These are phyloP conservation scores for Nicator chloris DNA, from an alignment of 2,113 vertebrate genomes.

Conservation along the genomic window DNA sequence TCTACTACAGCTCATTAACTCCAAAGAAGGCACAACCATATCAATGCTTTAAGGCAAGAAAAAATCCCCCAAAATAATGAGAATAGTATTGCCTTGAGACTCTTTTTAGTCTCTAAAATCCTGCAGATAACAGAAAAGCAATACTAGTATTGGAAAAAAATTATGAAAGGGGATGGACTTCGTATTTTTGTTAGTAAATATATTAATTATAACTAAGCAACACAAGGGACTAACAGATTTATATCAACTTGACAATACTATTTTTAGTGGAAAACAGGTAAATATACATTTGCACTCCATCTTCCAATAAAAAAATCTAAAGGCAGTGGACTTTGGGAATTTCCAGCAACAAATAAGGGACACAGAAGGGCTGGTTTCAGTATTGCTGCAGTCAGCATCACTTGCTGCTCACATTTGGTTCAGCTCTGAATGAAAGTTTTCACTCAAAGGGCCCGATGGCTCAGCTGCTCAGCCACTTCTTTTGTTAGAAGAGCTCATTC, in stretches of 20 bases:
- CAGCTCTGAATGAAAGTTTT: neutral
- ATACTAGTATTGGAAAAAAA: neutral
- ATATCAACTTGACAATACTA: neutral
- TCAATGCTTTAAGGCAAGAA: neutral
- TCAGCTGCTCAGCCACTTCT: neutral
- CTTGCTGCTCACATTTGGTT: neutral
- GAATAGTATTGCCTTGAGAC: neutral
- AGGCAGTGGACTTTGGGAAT: neutral
- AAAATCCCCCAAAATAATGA: fast-evolving
- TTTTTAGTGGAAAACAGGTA: neutral
- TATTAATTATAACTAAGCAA: neutral
- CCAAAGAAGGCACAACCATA: neutral
- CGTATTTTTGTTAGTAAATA: neutral
- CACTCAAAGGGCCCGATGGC: neutral
- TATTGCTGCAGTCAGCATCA: neutral
- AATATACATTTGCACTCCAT: neutral
- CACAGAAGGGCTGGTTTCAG: neutral
- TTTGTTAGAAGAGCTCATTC: neutral
- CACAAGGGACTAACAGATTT: neutral
- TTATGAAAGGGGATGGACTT: neutral
- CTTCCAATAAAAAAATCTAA: neutral
- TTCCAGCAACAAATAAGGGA: neutral
- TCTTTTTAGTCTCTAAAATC: neutral
- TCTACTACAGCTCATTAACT: neutral
- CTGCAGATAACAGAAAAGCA: neutral